Percentiles rank a stretch among this genome's conserved stretches.
phyloP scores from a whole-genome alignment of 2,888 invertebrate genomes.

The Drosophila barbarae region DNA sequence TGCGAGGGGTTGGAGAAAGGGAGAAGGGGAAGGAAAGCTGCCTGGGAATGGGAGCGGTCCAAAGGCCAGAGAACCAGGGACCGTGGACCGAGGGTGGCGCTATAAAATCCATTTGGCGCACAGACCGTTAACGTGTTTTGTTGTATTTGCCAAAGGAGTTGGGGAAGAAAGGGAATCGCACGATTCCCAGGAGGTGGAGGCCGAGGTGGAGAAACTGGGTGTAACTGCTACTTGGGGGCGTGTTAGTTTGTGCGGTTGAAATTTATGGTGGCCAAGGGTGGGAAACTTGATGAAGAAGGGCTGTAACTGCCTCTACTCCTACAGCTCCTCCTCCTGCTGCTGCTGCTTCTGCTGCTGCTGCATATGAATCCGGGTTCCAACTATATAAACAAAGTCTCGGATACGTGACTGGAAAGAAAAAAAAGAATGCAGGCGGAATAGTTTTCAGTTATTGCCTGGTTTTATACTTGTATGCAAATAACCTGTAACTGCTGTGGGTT shows the following conservation, averaged over 20 bases:
- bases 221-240: slow-evolving; percentile 43
- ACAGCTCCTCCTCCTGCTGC: neutral
- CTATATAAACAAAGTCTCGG: slow-evolving; percentile 41
- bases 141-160: slow-evolving; percentile 20
- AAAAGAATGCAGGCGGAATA: slow-evolving; percentile 13
- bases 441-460: slow-evolving; percentile 13
- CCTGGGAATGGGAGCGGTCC: slow-evolving; percentile 17
- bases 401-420: slow-evolving; percentile 22
- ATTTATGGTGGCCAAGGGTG: slow-evolving; percentile 51
- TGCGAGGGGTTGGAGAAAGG: slow-evolving; percentile 6
- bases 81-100: slow-evolving; percentile 35
- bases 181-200: slow-evolving; percentile 2
- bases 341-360: slow-evolving; percentile 5
- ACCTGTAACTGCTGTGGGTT: slow-evolving; percentile 6
- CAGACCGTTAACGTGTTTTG: slow-evolving; percentile 59
- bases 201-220: slow-evolving; percentile 1
- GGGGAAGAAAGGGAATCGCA: slow-evolving; percentile 8
- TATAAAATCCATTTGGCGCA: slow-evolving; percentile 68
- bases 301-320: slow-evolving; percentile 9
- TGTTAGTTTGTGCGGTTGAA: slow-evolving; percentile 52
- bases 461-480: slow-evolving; percentile 14
- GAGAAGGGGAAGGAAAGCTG: slow-evolving; percentile 2
- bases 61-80: slow-evolving; percentile 6
- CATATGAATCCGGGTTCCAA: slow-evolving; percentile 41
- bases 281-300: slow-evolving; percentile 24